Evolutionary conservation across 2,797 vertebrate genomes (phyloP), one percentile per base, ranked within the genome.

Genomic region (Phataginus tetradactyla): DNA sequence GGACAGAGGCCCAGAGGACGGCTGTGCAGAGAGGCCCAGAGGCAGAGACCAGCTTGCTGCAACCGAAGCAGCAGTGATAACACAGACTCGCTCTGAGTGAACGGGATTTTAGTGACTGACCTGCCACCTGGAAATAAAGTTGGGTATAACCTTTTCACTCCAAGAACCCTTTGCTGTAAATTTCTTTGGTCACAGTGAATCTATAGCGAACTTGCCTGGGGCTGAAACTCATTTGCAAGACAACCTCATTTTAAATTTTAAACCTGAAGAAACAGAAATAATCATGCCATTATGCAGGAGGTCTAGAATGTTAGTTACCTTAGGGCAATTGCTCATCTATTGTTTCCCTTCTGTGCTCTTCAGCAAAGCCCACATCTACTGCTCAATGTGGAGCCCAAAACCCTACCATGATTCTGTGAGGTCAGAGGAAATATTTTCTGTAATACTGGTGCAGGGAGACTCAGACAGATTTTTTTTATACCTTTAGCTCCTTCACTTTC

Each of bases 401-500:
- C 7, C 0, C 0, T 74, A 51, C 3, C 78, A 18, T 89, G 21
- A 78, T 81, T 83, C 37, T 4, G 32, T 51, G 59, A 83, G 23
- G 27, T 14, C 10, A 72, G 51, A 39, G 57, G 23, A 89, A 89
- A 86, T 72, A 74, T n/a, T 4, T 66, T 79, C 21, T 66, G 51
- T 3, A 64, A 25, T 79, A 53, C 49, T 90, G 29, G 13, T 77
- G 6, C 37, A 71, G 4, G 53, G 64, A 45, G 25, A 81, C n/a
- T 86, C 8, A 81, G 14, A 63, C 21, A 92, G 3, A 23, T 20
- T 81, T 57, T 78, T 42, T 20, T 75, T 61, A 71, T 93, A 21
- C 23, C 14, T 77, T 75, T 75, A 85, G 14, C 45, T 90, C 71
- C 66, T 51, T 94, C 17, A 57, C 49, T 92, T 91, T 96, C 25